These are phyloP conservation scores for Pyrochroa serraticornis DNA, from an alignment of 2,888 invertebrate species.

Conservation along the genomic window DNA sequence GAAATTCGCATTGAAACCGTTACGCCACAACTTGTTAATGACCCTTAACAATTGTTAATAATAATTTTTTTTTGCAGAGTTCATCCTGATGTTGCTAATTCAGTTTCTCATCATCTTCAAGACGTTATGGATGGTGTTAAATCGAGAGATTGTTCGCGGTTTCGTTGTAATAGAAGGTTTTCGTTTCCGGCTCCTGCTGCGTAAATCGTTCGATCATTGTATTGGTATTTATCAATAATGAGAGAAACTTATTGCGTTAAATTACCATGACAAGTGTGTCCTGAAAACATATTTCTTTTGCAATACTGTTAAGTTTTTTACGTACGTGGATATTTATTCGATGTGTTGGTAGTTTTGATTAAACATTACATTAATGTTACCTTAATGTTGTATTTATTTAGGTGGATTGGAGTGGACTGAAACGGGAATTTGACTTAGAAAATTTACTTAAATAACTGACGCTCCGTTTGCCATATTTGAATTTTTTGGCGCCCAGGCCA, in stretches of 20 bases:
- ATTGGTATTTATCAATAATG: too few species aligned
- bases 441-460: too few species aligned
- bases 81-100: constrained; percentile 63
- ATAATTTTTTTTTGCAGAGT: constrained; percentile 62
- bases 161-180: constrained; percentile 61
- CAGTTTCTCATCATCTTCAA: constrained; percentile 71
- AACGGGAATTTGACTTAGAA: too few species aligned
- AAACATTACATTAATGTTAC: constrained; percentile 31
- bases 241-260: background rate
- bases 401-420: background rate
- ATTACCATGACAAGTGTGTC: constrained; percentile 8
- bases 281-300: background rate
- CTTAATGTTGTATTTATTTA: constrained; percentile 1
- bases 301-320: too few species aligned
- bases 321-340: constrained; percentile 19
- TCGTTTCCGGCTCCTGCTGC: constrained; percentile 43
- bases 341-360: constrained; percentile 17
- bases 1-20: background rate
- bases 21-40: constrained; percentile 12
- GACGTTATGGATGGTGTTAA: constrained; percentile 78
- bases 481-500: too few species aligned
- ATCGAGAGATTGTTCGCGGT: constrained; percentile 70
- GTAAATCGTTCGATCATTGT: constrained; percentile 21
- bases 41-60: constrained; percentile 3
- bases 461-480: too few species aligned